Evolutionary conservation across 37 sponge, comb jelly and placozoan species (phyloP).

Genomic region (Spongilla lacustris): DNA sequence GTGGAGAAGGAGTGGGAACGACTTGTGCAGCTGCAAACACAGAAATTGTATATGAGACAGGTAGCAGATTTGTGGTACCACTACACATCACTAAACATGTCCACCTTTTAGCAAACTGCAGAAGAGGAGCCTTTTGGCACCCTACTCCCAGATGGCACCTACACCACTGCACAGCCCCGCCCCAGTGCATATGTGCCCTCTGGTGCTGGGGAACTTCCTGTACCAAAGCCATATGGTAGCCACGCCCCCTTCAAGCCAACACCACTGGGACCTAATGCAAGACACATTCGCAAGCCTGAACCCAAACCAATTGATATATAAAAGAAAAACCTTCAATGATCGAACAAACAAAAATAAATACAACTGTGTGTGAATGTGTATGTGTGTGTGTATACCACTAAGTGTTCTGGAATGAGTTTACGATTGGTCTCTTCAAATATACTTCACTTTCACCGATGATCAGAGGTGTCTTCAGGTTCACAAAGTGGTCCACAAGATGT

Average conservation of each 20-base stretch:
- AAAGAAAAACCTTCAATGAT: background rate
- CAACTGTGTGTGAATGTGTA: background rate
- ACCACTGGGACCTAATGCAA: conserved; percentile 87
- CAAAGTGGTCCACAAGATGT: conserved; percentile 70
- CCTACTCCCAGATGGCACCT: conserved; percentile 71
- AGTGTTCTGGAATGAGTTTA: conserved; percentile 36
- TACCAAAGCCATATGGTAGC: conserved; percentile 96
- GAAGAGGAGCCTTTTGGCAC: conserved; percentile 57
- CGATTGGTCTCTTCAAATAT: conserved; percentile 53
- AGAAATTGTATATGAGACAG: conserved; percentile 14
- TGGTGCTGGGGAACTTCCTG: conserved; percentile 83
- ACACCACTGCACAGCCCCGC: conserved; percentile 88
- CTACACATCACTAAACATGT: background rate
- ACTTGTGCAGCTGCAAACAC: conserved; percentile 25
- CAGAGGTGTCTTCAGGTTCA: conserved; percentile 43
- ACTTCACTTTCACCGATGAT: conserved; percentile 63
- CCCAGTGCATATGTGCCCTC: conserved; percentile 98
- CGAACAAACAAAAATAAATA: background rate
- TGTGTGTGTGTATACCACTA: background rate
- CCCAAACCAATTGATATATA: conserved; percentile 94
- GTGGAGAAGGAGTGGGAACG: conserved; percentile 74
- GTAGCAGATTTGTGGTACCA: conserved; percentile 13
- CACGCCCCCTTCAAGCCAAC: conserved; percentile 98
- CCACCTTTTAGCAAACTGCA: background rate
- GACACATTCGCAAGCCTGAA: conserved; percentile 96